Evolutionary conservation across 2,113 vertebrate species (phyloP).

Genomic region (Dromas ardeola): DNA sequence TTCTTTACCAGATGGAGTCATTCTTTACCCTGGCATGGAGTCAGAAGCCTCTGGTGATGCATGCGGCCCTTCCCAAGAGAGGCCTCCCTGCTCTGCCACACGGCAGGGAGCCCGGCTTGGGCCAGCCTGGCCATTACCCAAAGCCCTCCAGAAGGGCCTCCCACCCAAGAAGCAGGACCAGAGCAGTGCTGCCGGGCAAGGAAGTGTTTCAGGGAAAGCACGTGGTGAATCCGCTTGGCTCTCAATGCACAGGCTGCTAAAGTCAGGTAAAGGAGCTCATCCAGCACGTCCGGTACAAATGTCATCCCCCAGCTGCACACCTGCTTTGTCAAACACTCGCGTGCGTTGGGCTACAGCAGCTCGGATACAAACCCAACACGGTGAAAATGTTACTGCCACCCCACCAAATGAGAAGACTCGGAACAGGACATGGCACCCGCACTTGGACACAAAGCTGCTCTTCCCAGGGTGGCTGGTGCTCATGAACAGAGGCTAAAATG

Average conservation of each 20-base stretch:
- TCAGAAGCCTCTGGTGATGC: neutral
- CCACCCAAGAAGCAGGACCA: neutral
- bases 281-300: neutral
- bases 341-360: neutral
- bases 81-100: neutral
- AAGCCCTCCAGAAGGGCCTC: neutral
- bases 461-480: neutral
- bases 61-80: neutral
- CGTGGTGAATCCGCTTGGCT: rapidly evolving
- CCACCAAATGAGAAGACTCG: neutral
- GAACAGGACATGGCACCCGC: rapidly evolving
- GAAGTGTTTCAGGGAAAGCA: neutral
- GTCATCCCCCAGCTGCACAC: neutral
- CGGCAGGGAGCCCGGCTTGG: neutral
- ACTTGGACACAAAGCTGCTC: neutral
- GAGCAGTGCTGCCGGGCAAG: neutral
- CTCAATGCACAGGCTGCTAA: neutral
- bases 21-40: neutral
- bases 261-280: neutral
- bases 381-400: neutral
- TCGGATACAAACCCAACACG: rapidly evolving
- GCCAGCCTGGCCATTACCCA: neutral
- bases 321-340: neutral
- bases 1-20: neutral
- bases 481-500: neutral